These are phyloP conservation scores for Pachydiplax longipennis DNA, from an alignment of 2,888 invertebrate genomes.

Conservation along the genomic window DNA sequence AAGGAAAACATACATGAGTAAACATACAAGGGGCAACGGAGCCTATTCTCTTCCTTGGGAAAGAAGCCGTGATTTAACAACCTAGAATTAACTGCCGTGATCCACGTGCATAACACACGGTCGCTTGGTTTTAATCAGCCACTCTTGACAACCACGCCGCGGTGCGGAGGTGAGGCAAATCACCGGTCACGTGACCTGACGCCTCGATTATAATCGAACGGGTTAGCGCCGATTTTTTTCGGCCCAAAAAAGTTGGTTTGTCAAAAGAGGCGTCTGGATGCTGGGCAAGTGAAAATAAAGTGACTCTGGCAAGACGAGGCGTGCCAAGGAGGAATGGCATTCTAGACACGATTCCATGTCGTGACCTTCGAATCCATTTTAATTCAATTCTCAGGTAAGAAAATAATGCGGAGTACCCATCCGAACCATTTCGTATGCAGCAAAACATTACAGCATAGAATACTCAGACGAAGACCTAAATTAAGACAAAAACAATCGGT, in stretches of 20 bases:
- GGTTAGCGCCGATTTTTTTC: conserved; percentile 3
- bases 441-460: too few species aligned
- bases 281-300: conserved; percentile 28
- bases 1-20: too few species aligned
- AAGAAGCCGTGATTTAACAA: conserved; percentile 27
- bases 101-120: not conserved
- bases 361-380: too few species aligned
- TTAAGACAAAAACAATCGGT: too few species aligned
- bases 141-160: conserved; percentile 3
- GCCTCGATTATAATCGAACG: conserved; percentile 16
- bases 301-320: too few species aligned
- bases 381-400: too few species aligned
- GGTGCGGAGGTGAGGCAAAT: conserved; percentile 25
- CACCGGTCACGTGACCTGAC: not conserved
- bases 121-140: conserved; percentile 12
- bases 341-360: not conserved
- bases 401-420: too few species aligned
- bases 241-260: not conserved
- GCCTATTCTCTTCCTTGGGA: not conserved
- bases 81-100: conserved; percentile 27
- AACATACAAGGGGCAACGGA: too few species aligned
- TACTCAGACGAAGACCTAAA: too few species aligned
- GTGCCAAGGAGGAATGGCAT: too few species aligned
- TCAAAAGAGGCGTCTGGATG: not conserved
- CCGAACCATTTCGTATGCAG: too few species aligned